Evolutionary conservation across 1,140 invertebrate genomes (phyloP).

Genomic region (Holotrichia oblita): DNA sequence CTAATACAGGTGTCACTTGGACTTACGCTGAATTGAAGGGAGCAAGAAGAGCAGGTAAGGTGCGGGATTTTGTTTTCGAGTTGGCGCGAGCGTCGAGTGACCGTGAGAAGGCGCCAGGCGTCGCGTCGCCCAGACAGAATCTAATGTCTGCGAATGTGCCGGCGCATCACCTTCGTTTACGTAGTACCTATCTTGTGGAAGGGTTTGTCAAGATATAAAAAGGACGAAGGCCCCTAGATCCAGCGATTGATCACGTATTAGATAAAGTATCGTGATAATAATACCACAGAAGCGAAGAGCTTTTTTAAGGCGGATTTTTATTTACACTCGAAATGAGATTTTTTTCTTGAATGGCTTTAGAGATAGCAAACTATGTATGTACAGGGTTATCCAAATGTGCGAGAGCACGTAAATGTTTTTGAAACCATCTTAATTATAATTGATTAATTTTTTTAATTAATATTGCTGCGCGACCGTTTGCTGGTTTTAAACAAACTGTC

Average conservation of each 20-base stretch:
- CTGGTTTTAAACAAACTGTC: no score
- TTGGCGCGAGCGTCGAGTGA: neutral
- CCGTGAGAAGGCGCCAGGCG: constrained; percentile 22
- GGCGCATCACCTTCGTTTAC: neutral
- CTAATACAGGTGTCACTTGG: constrained; percentile 6
- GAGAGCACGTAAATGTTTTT: no score
- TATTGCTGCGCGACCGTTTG: no score
- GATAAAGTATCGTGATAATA: neutral
- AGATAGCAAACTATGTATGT: no score
- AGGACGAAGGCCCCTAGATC: neutral
- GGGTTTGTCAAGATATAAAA: neutral
- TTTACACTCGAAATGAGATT: no score
- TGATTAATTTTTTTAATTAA: no score
- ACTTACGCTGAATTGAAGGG: neutral
- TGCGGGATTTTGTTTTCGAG: neutral
- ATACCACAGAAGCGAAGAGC: no score
- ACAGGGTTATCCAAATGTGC: no score
- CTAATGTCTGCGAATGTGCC: neutral
- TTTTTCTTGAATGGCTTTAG: no score
- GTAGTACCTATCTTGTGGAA: neutral
- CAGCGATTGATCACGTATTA: neutral
- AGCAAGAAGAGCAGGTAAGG: neutral
- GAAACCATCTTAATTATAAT: no score
- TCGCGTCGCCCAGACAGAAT: constrained; percentile 2
- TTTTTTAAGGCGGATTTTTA: no score